These are phyloP conservation scores for Athene noctua DNA, from an alignment of 2,113 vertebrate genomes.

Conservation along the genomic window DNA sequence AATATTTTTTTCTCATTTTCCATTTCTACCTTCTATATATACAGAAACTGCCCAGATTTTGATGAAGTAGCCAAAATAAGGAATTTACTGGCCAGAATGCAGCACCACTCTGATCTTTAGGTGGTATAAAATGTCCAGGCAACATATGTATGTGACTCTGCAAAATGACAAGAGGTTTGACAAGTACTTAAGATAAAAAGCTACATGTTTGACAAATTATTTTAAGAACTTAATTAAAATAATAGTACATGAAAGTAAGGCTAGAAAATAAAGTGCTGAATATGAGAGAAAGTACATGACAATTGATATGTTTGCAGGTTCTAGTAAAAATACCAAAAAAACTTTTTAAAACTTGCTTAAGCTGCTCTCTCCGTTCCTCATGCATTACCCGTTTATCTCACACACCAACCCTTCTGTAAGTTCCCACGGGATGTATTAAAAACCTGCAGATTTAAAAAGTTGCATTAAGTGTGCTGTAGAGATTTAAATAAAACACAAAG, in stretches of 20 bases:
- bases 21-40: slow-evolving; percentile 94
- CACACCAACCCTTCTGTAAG: slow-evolving; percentile 65
- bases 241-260: slow-evolving; percentile 79
- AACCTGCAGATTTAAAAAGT: slow-evolving; percentile 86
- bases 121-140: slow-evolving; percentile 95
- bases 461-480: slow-evolving; percentile 82
- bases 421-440: slow-evolving; percentile 75
- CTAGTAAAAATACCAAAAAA: slow-evolving; percentile 65
- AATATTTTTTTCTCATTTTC: slow-evolving; percentile 91
- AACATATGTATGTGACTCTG: slow-evolving; percentile 88
- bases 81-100: slow-evolving; percentile 96
- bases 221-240: slow-evolving; percentile 71
- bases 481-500: slow-evolving; percentile 75
- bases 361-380: slow-evolving; percentile 61
- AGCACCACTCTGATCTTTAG: slow-evolving; percentile 90
- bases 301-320: slow-evolving; percentile 68
- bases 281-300: slow-evolving; percentile 74
- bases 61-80: slow-evolving; percentile 95
- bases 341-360: slow-evolving; percentile 49
- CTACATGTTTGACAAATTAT: slow-evolving; percentile 69
- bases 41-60: slow-evolving; percentile 90
- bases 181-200: slow-evolving; percentile 81
- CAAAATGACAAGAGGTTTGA: slow-evolving; percentile 81
- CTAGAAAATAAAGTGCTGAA: slow-evolving; percentile 84
- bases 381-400: slow-evolving; percentile 71